These are phyloP conservation scores for Sebastes cheni DNA, from an alignment of 2,797 vertebrate genomes.

Conservation along the genomic window DNA sequence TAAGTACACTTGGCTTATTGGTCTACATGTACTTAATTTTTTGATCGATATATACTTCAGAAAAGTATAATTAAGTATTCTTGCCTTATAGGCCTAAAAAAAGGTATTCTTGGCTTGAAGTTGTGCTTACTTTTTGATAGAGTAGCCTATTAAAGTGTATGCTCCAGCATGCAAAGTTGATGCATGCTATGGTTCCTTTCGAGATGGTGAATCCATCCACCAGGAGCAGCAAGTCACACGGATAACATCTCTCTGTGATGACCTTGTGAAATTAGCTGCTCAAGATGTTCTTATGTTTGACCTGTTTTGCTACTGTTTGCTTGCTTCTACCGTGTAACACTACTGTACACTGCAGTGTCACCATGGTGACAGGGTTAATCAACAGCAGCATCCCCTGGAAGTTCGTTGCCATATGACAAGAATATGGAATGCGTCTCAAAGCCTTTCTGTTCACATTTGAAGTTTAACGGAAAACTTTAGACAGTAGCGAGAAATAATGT, in stretches of 20 bases:
- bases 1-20: too few species aligned
- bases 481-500: neutral
- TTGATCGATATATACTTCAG: too few species aligned
- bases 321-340: neutral
- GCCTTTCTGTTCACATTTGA: slow-evolving; percentile 2
- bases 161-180: neutral
- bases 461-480: slow-evolving; percentile 10
- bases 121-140: too few species aligned
- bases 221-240: neutral
- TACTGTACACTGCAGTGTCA: neutral
- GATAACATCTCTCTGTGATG: neutral
- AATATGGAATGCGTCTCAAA: neutral
- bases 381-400: neutral
- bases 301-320: neutral
- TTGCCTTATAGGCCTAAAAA: too few species aligned
- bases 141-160: too few species aligned
- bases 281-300: neutral
- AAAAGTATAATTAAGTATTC: too few species aligned
- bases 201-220: slow-evolving; percentile 5
- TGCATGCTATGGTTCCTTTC: slow-evolving; percentile 3
- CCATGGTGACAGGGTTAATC: neutral
- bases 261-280: slow-evolving; percentile 1
- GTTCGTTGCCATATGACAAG: neutral
- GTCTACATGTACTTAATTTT: too few species aligned
- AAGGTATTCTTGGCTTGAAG: too few species aligned